Percentiles rank a stretch among this genome's conserved stretches.
These are phyloP conservation scores for Falco punctatus DNA, from an alignment of 2,113 vertebrate genomes.

Conservation along the genomic window DNA sequence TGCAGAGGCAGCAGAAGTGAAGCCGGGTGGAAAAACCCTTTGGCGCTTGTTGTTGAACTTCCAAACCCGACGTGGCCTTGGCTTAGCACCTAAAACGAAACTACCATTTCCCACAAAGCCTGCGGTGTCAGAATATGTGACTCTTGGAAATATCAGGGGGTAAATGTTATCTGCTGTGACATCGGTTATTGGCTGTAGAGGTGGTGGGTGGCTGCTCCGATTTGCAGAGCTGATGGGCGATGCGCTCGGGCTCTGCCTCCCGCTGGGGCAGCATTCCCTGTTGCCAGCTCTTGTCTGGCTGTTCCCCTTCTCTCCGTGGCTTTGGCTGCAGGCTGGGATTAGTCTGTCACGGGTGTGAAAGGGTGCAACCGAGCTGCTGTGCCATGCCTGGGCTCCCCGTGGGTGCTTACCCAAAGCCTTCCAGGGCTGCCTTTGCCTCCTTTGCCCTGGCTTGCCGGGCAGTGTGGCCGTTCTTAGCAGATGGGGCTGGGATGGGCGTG, in stretches of 20 bases:
- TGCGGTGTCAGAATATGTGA: neutral
- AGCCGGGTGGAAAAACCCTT: slow-evolving; percentile 53
- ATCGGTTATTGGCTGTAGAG: neutral
- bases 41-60: neutral
- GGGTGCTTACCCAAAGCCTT: neutral
- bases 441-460: neutral
- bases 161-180: neutral
- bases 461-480: neutral
- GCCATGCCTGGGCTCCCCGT: neutral
- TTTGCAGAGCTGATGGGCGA: neutral
- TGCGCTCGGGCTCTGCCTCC: accelerated
- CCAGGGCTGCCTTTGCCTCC: neutral
- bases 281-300: neutral
- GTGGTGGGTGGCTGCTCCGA: neutral
- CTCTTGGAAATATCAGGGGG: neutral
- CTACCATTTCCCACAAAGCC: neutral
- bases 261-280: neutral
- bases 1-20: slow-evolving; percentile 58
- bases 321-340: neutral
- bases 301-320: neutral
- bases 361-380: neutral
- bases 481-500: neutral
- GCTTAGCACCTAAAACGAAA: neutral
- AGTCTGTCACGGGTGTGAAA: neutral
- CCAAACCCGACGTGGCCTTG: neutral